Conservation (phyloP, 1,140 invertebrate species). For the Zaprionus taronus region DNA sequence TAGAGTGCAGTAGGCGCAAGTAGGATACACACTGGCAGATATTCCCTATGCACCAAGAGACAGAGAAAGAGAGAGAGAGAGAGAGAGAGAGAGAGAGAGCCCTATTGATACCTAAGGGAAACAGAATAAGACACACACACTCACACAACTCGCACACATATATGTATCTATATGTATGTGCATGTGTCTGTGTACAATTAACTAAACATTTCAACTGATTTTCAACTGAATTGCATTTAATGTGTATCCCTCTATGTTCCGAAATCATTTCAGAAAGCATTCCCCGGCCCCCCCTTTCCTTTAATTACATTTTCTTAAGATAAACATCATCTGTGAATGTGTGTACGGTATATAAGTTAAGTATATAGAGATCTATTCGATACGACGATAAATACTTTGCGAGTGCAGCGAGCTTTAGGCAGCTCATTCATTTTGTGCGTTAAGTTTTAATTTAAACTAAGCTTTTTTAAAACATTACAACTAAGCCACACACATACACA, state of each 20-base stretch:
- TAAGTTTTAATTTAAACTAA: conserved; percentile 76
- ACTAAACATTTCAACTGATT: conserved; percentile 2
- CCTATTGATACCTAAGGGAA: neutral
- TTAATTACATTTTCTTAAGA: neutral
- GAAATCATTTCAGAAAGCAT: conserved; percentile 10
- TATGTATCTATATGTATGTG: neutral
- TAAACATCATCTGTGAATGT: conserved; percentile 19
- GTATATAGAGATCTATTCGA: conserved; percentile 24
- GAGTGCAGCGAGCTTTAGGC: conserved; percentile 16
- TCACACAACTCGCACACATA: neutral
- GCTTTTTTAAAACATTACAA: conserved; percentile 56
- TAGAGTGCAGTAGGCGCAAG: conserved; percentile 9
- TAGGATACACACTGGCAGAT: neutral
- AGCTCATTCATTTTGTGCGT: conserved; percentile 27
- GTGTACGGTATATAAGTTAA: conserved; percentile 35
- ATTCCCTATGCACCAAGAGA: neutral
- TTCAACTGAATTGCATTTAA: conserved; percentile 20
- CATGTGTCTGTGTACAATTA: neutral
- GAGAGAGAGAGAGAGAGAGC: no score
- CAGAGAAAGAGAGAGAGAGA: no score
- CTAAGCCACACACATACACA: conserved; percentile 27
- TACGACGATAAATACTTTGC: conserved; percentile 37
- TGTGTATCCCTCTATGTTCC: neutral
- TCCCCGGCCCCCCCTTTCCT: conserved; percentile 10
- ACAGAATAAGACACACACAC: neutral